A percentile compares a stretch with the other conserved stretches of the same genome.
phyloP scores from a whole-genome alignment of 2,797 vertebrate genomes.

The Centroberyx gerrardi region DNA sequence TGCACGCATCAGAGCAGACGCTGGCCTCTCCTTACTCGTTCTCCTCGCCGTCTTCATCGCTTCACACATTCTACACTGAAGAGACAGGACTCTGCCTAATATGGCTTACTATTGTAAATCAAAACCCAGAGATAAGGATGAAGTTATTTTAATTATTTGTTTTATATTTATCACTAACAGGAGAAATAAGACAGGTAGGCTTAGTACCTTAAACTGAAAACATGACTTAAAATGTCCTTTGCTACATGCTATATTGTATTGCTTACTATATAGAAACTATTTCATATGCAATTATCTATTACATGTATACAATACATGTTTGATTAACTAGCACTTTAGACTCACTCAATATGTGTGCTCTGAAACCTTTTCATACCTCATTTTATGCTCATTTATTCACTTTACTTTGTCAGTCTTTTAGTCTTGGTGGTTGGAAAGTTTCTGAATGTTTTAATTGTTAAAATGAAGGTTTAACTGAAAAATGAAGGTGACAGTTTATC shows the following conservation, averaged over 20 bases:
- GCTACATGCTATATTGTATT: not conserved
- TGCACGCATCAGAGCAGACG: slow-evolving; percentile 34
- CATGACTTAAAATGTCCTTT: not conserved
- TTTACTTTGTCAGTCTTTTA: not conserved
- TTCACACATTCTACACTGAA: slow-evolving; percentile 45
- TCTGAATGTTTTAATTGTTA: slow-evolving; percentile 8
- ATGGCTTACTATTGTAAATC: not conserved
- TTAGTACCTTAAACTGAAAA: slow-evolving; percentile 2
- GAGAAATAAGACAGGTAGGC: not conserved
- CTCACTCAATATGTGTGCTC: not conserved
- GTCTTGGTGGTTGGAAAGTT: slow-evolving; percentile 4
- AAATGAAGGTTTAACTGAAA: slow-evolving; percentile 6
- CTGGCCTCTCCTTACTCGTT: slow-evolving; percentile 47
- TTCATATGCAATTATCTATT: slow-evolving; percentile 28
- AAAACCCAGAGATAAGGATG: not conserved
- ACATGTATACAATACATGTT: slow-evolving; percentile 35
- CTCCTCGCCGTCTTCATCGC: slow-evolving; percentile 54
- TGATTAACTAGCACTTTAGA: not conserved
- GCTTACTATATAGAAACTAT: slow-evolving; percentile 3
- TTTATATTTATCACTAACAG: not conserved
- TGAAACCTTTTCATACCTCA: not conserved
- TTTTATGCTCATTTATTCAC: slow-evolving; percentile 20
- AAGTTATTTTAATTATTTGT: not conserved
- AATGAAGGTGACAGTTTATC: slow-evolving; percentile 20
- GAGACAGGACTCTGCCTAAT: not conserved